Conservation (phyloP, 2,113 vertebrate species). For the Theropithecus gelada region DNA sequence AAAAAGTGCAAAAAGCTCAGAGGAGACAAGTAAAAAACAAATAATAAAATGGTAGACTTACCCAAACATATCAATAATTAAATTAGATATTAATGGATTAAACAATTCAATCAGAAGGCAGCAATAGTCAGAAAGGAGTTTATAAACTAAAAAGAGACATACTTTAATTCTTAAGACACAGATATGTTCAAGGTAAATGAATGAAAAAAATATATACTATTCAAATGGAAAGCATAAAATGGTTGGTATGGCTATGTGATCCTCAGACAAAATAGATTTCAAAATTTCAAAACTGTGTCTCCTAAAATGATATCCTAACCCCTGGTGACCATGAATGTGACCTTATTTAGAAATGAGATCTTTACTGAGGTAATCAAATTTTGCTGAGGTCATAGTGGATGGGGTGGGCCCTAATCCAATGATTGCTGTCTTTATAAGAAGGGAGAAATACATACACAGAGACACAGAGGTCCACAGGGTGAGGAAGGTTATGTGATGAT, state of each 20-base stretch:
- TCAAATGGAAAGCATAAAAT: background rate
- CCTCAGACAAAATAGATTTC: background rate
- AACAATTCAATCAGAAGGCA: background rate
- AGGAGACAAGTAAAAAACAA: background rate
- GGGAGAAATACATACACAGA: background rate
- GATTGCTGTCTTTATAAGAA: background rate
- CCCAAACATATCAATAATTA: background rate
- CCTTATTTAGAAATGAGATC: background rate
- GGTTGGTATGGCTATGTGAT: background rate
- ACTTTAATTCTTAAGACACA: background rate
- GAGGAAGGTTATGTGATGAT: background rate
- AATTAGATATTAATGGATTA: background rate
- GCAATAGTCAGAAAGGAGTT: background rate
- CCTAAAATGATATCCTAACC: background rate
- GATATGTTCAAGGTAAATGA: background rate
- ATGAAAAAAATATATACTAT: background rate
- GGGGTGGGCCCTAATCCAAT: background rate
- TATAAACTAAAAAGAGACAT: background rate
- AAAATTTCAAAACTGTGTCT: background rate
- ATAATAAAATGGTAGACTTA: background rate
- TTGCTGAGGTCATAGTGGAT: background rate
- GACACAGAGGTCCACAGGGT: background rate
- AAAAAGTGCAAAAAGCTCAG: background rate
- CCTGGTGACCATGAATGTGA: background rate
- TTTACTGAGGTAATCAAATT: background rate